phyloP scores from a whole-genome alignment of 1,140 invertebrate genomes.

The Drosophila melanica region DNA sequence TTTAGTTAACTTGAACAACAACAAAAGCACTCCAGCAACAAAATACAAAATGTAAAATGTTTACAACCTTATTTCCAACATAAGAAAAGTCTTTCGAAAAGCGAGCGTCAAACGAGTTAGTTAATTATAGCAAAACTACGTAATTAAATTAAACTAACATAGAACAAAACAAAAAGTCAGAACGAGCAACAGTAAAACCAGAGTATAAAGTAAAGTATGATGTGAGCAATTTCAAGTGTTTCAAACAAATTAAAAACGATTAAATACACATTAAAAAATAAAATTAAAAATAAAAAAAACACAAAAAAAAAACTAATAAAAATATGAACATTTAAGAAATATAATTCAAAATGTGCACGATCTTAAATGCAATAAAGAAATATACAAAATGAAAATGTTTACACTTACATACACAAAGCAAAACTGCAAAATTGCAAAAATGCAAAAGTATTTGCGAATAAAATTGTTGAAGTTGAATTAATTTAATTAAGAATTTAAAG shows the following conservation, averaged over 20 bases:
- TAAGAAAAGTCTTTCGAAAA: conserved; percentile 61
- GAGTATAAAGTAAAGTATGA: conserved; percentile 54
- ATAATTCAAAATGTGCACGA: conserved; percentile 59
- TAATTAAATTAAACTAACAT: conserved; percentile 50
- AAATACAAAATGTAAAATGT: conserved; percentile 30
- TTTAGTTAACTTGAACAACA: conserved; percentile 64
- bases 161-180: conserved; percentile 51
- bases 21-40: conserved; percentile 36
- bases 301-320: conserved; percentile 17
- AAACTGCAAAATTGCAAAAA: conserved; percentile 17
- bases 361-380: conserved; percentile 75
- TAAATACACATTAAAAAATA: conserved; percentile 41
- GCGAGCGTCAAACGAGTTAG: conserved; percentile 72
- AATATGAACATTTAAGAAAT: conserved; percentile 43
- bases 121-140: conserved; percentile 66
- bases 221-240: conserved; percentile 81
- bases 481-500: conserved; percentile 73
- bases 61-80: conserved; percentile 29
- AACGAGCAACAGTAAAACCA: conserved; percentile 33
- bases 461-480: conserved; percentile 79
- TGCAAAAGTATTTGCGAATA: conserved; percentile 43
- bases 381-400: conserved; percentile 43
- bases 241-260: conserved; percentile 63
- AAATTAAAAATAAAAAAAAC: conserved; percentile 14
- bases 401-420: conserved; percentile 48